These are phyloP conservation scores for Aurelia sp. DNA, from an alignment of 30 jellyfish, hydroid and myxozoan genomes.

Conservation along the genomic window DNA sequence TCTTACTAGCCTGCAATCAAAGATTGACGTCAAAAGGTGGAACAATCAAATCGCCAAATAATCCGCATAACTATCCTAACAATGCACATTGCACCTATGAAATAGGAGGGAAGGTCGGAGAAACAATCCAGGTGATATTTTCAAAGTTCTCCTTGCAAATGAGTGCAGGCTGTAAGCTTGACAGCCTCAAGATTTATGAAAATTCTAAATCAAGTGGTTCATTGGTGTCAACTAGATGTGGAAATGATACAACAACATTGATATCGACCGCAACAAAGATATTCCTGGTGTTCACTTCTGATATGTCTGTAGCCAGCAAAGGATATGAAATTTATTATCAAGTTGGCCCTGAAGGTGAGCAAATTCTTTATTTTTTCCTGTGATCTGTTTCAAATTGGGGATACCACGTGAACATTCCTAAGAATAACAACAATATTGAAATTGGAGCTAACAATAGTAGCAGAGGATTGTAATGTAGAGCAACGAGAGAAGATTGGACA, in stretches of 20 bases:
- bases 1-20: conserved; percentile 39
- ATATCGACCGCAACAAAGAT: background rate
- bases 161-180: background rate
- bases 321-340: conserved; percentile 19
- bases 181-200: conserved; percentile 4
- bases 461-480: too few species aligned
- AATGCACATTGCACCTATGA: conserved; percentile 31
- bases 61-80: conserved; percentile 39
- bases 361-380: background rate
- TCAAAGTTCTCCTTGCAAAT: background rate
- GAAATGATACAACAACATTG: background rate
- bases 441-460: too few species aligned
- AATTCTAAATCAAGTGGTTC: background rate
- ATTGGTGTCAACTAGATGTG: conserved; percentile 12
- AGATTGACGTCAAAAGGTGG: conserved; percentile 15
- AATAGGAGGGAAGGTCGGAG: conserved; percentile 31
- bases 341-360: conserved; percentile 29
- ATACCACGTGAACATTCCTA: too few species aligned
- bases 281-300: conserved; percentile 10
- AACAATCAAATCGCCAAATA: conserved; percentile 29
- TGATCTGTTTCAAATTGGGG: too few species aligned
- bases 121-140: conserved; percentile 27
- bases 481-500: too few species aligned
- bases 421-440: too few species aligned
- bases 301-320: conserved; percentile 8